Conservation (phyloP, 2,888 invertebrate species). For the Poecilus cupreus region DNA sequence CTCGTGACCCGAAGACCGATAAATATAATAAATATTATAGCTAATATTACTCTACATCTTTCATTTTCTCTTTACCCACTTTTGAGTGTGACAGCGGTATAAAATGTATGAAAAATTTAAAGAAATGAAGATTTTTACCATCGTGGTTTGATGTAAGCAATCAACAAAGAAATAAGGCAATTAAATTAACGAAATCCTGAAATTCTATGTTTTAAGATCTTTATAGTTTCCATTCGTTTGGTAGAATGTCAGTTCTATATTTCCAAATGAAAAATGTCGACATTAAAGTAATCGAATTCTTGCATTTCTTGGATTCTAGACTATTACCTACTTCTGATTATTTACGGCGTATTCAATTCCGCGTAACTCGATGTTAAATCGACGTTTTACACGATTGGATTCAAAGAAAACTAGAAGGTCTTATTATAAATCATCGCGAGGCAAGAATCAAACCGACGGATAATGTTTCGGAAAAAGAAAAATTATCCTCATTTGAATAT, state of each 20-base stretch:
- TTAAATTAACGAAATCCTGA: too few species aligned
- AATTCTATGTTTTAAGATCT: too few species aligned
- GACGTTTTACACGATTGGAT: background rate
- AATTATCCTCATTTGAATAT: conserved; percentile 10
- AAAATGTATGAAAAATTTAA: too few species aligned
- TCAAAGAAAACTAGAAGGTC: background rate
- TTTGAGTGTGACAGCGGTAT: too few species aligned
- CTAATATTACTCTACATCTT: too few species aligned
- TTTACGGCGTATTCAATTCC: conserved; percentile 1
- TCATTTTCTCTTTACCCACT: too few species aligned
- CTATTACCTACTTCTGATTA: background rate
- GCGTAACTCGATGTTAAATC: background rate
- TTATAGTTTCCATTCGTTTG: too few species aligned
- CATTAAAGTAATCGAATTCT: background rate
- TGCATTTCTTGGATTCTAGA: background rate
- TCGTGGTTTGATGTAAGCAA: too few species aligned
- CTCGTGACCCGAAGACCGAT: too few species aligned
- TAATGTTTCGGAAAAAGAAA: background rate
- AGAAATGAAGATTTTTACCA: too few species aligned
- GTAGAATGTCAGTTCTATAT: background rate
- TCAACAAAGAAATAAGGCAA: too few species aligned
- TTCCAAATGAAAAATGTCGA: background rate
- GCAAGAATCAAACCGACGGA: background rate
- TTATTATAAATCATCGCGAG: conserved; percentile 6
- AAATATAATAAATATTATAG: too few species aligned